Percentiles rank a stretch among this genome's conserved stretches.
These are phyloP conservation scores for Achroia grisella DNA, from an alignment of 1,140 invertebrate species.

Conservation along the genomic window DNA sequence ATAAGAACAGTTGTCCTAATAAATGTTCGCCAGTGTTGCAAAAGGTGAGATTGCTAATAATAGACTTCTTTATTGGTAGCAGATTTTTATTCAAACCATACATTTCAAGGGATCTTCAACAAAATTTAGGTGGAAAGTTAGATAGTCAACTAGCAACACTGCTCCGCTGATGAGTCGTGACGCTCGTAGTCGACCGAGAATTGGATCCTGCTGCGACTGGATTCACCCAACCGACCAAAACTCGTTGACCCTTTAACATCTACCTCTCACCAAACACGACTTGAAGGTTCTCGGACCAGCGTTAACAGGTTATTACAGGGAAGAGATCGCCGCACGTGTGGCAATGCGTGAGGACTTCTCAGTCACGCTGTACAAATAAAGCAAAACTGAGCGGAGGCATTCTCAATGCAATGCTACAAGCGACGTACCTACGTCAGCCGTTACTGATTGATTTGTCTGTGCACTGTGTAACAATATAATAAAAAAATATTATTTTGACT, in stretches of 20 bases:
- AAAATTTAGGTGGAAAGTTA: too few species aligned
- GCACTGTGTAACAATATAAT: background rate
- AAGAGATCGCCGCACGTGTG: constrained; percentile 31
- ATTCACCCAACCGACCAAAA: background rate
- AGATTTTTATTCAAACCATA: too few species aligned
- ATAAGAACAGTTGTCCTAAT: too few species aligned
- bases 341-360: constrained; percentile 31
- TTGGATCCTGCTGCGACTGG: constrained; percentile 32
- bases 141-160: too few species aligned
- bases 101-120: too few species aligned
- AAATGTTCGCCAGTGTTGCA: too few species aligned
- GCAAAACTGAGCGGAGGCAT: constrained; percentile 21
- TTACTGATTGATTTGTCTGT: constrained; percentile 32
- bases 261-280: background rate
- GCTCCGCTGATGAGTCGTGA: constrained; percentile 33
- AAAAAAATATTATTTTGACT: too few species aligned
- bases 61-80: too few species aligned
- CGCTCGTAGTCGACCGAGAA: constrained; percentile 27
- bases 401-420: constrained; percentile 14
- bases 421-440: constrained; percentile 11
- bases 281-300: constrained; percentile 4
- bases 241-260: background rate
- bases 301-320: constrained; percentile 14
- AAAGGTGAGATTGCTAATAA: too few species aligned
- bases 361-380: constrained; percentile 35